These are phyloP conservation scores for Theretra japonica DNA, from an alignment of 2,888 invertebrate genomes.

Conservation along the genomic window DNA sequence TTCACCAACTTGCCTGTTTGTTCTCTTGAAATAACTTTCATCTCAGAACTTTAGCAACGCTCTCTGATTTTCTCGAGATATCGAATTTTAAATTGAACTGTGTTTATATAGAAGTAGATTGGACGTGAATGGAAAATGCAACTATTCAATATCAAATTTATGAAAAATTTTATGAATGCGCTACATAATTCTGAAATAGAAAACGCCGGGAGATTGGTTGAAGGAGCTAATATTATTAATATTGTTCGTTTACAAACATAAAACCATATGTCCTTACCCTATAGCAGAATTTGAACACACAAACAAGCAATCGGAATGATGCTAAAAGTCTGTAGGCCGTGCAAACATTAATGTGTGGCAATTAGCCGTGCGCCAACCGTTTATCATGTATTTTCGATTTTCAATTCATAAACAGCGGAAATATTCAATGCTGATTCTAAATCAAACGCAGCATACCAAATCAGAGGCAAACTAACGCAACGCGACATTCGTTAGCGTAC, in stretches of 20 bases:
- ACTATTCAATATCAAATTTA: no score
- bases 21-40: not conserved
- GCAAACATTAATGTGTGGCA: not conserved
- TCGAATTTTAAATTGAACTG: conserved; percentile 5
- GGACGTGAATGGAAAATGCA: no score
- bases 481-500: not conserved
- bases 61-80: not conserved
- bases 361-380: not conserved
- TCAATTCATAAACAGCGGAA: not conserved
- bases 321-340: no score
- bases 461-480: not conserved
- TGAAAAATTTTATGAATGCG: no score
- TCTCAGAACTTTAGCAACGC: not conserved
- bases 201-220: no score
- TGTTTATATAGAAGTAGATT: not conserved
- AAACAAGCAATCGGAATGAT: no score
- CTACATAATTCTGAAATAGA: no score
- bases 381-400: not conserved
- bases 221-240: no score
- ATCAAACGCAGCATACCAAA: not conserved
- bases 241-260: no score
- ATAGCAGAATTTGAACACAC: no score
- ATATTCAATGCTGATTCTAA: not conserved
- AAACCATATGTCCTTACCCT: no score
- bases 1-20: not conserved